Conservation (phyloP, 2,113 vertebrate species). For the Cettia cetti region DNA sequence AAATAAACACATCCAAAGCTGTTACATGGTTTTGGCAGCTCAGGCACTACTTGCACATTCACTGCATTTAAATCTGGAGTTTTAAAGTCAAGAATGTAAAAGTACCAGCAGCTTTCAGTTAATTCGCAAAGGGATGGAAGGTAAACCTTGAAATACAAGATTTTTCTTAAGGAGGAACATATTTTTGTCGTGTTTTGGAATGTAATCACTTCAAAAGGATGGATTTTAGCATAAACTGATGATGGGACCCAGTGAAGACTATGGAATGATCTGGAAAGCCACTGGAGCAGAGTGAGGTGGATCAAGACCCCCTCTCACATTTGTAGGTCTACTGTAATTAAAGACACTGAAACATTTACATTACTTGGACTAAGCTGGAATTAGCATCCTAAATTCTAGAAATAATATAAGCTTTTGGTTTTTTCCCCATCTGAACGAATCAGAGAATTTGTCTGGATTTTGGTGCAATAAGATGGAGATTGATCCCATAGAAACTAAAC, state of each 20-base stretch:
- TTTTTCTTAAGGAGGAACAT: neutral
- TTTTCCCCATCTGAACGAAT: fast-evolving
- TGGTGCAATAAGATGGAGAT: neutral
- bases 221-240: neutral
- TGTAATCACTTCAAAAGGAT: neutral
- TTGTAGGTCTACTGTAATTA: neutral
- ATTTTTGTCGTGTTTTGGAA: neutral
- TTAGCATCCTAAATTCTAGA: neutral
- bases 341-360: neutral
- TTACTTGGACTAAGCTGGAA: neutral
- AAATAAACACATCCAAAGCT: neutral
- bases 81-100: neutral
- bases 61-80: neutral
- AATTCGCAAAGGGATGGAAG: neutral
- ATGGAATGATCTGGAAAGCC: fast-evolving
- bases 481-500: neutral
- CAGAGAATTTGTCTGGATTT: neutral
- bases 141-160: neutral
- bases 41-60: neutral
- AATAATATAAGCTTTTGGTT: neutral
- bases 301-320: fast-evolving
- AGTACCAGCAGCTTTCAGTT: neutral
- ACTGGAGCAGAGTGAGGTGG: fast-evolving
- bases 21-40: neutral
- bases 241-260: neutral